Conservation (phyloP, 2,113 vertebrate genomes). For the Rhea pennata region DNA sequence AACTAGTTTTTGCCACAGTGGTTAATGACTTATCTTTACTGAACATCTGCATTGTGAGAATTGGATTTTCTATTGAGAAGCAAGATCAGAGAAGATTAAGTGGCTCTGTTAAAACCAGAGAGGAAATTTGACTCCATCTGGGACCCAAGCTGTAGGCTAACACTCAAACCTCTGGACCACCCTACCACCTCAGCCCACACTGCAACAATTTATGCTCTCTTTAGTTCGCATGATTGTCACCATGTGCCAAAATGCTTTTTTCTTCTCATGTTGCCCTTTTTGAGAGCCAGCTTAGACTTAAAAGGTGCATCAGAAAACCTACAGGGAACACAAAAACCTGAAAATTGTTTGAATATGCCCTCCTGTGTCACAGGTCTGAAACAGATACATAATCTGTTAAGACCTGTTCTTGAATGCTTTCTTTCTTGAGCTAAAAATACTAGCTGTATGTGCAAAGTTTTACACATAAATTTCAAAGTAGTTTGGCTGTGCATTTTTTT, state of each 20-base stretch:
- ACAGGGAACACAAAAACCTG: background rate
- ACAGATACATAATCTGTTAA: background rate
- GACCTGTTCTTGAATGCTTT: background rate
- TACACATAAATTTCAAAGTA: background rate
- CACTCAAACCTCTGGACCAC: background rate
- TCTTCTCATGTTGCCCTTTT: background rate
- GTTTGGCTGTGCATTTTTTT: background rate
- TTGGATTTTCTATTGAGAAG: background rate
- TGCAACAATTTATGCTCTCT: background rate
- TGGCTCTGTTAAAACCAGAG: background rate
- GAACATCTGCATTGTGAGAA: background rate
- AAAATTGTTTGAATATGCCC: background rate
- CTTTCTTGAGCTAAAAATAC: background rate
- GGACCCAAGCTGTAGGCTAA: background rate
- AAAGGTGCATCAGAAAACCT: background rate
- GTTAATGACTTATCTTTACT: background rate
- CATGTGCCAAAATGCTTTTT: background rate
- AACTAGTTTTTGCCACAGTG: background rate
- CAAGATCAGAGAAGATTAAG: background rate
- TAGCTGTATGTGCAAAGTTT: background rate
- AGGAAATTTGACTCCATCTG: background rate
- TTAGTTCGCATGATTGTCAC: background rate
- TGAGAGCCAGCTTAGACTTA: background rate
- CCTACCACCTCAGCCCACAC: background rate
- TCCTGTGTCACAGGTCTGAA: background rate